Percentiles rank a stretch among this genome's conserved stretches.
These are phyloP conservation scores for Heteropelma amictum DNA, from an alignment of 2,888 invertebrate species.

Conservation along the genomic window DNA sequence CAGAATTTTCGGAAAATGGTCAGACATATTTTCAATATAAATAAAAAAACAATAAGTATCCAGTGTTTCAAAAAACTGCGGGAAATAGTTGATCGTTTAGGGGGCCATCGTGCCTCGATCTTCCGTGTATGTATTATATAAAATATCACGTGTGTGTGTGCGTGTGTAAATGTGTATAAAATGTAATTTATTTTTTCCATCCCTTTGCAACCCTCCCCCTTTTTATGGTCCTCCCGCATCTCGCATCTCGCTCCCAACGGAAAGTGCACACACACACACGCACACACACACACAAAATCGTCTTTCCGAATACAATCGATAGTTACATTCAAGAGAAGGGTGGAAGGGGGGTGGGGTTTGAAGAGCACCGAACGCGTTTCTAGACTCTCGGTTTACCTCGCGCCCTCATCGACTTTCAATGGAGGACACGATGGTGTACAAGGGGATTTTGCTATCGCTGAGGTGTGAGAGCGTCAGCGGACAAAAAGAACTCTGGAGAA, in stretches of 20 bases:
- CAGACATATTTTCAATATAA: no score
- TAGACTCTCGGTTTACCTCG: slow-evolving; percentile 37
- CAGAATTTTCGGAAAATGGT: no score
- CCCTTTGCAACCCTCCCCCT: slow-evolving; percentile 16
- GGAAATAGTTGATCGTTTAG: no score
- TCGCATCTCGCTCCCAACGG: slow-evolving; percentile 1
- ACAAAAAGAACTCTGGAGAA: slow-evolving; percentile 38
- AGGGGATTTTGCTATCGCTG: slow-evolving; percentile 57
- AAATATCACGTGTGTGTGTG: no score
- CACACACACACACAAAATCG: slow-evolving; percentile 12
- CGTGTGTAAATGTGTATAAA: slow-evolving; percentile 1
- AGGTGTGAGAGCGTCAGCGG: slow-evolving; percentile 39
- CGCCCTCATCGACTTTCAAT: slow-evolving; percentile 66
- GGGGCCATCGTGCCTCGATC: no score
- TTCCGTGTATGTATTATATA: no score
- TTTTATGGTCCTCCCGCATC: slow-evolving; percentile 31
- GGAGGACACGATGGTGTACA: slow-evolving; percentile 39
- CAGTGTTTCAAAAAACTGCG: no score
- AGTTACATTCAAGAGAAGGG: background rate
- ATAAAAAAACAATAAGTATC: no score
- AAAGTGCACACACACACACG: background rate
- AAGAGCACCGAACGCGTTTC: slow-evolving; percentile 33
- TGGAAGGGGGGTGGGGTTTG: background rate
- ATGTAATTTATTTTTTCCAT: background rate
- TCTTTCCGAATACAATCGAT: slow-evolving; percentile 41